A percentile compares a stretch with the other conserved stretches of the same genome.
These are phyloP conservation scores for Forbesichthys papilliferus DNA, from an alignment of 2,113 vertebrate species.

Conservation along the genomic window DNA sequence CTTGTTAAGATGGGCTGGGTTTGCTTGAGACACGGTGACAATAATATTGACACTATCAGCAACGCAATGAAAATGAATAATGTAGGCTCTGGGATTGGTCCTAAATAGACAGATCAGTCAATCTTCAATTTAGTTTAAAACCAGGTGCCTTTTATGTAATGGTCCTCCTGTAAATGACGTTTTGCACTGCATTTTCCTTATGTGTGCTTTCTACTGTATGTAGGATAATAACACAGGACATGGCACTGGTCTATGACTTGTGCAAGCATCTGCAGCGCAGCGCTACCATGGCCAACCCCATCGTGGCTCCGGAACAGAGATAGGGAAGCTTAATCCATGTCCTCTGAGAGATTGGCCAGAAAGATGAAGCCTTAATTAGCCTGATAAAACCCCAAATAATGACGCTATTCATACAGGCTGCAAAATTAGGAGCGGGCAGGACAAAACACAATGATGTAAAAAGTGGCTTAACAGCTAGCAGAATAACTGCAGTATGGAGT, in stretches of 20 bases:
- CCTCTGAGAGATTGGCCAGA: constrained; percentile 70
- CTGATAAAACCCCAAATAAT: constrained; percentile 72
- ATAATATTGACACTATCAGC: not conserved
- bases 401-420: constrained; percentile 65
- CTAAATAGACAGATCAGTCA: too few species aligned
- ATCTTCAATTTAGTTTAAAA: too few species aligned
- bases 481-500: constrained; percentile 25
- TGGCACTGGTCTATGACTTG: not conserved
- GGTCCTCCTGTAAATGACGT: too few species aligned
- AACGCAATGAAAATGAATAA: not conserved
- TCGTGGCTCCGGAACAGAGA: constrained; percentile 53
- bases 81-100: constrained; percentile 1
- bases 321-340: constrained; percentile 69
- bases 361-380: constrained; percentile 78
- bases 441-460: constrained; percentile 32
- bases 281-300: constrained; percentile 39
- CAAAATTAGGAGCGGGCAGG: constrained; percentile 59
- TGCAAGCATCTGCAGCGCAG: constrained; percentile 9
- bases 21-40: not conserved
- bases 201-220: not conserved
- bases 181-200: too few species aligned
- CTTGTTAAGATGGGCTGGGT: constrained; percentile 6
- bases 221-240: not conserved
- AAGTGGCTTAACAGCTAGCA: constrained; percentile 22
- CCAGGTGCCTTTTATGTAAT: too few species aligned